Conservation (phyloP, 53 echinoderm and acorn worm genomes). For the Actinopyga echinites region DNA sequence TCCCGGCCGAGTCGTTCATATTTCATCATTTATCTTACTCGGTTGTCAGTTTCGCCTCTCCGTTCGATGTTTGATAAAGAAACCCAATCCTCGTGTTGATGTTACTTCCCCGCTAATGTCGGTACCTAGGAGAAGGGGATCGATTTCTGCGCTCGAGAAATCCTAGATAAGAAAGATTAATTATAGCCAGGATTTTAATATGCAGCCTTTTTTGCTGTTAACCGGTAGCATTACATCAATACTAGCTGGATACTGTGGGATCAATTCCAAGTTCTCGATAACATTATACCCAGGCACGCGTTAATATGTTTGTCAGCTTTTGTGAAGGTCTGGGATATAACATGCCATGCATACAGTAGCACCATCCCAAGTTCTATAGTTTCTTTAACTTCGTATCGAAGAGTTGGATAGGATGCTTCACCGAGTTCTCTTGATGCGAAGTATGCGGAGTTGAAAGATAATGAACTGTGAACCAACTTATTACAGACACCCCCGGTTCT, state of each 20-base stretch:
- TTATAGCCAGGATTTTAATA: not conserved
- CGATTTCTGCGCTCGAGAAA: constrained; percentile 23
- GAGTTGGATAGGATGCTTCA: too few species aligned
- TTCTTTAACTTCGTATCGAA: too few species aligned
- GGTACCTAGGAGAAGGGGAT: constrained; percentile 24
- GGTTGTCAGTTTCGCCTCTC: constrained; percentile 44
- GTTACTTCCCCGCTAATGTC: constrained; percentile 37
- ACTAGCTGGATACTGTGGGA: not conserved
- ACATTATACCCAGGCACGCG: not conserved
- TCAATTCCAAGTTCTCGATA: constrained; percentile 9
- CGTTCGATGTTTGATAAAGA: constrained; percentile 32
- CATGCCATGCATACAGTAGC: too few species aligned
- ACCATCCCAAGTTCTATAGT: too few species aligned
- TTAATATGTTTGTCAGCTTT: too few species aligned
- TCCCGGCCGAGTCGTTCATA: constrained; percentile 31
- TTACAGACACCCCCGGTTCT: too few species aligned
- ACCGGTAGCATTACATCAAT: constrained; percentile 22
- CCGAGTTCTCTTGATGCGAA: too few species aligned
- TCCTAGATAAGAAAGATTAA: constrained; percentile 18
- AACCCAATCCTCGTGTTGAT: constrained; percentile 40
- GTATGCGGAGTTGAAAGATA: too few species aligned
- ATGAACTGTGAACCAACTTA: too few species aligned
- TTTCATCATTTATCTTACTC: constrained; percentile 44
- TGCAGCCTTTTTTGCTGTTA: constrained; percentile 8
- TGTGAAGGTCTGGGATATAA: too few species aligned